Base-by-base conservation (phyloP, 2,888 invertebrate genomes). In the Oligia latruncula region DNA sequence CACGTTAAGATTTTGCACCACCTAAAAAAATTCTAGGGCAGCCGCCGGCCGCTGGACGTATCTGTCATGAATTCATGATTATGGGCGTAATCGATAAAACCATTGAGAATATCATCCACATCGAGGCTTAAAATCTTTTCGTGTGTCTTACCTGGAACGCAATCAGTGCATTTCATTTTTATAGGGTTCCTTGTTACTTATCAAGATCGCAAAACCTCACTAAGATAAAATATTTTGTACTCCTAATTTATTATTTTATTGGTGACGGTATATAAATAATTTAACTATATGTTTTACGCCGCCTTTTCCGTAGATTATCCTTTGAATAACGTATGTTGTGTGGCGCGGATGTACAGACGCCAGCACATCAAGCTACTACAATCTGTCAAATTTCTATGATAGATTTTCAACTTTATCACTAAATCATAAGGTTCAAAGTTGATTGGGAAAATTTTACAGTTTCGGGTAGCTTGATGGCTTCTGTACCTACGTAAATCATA, bases 51-150 rank as follows among this genome's bases (percentile, higher is more conserved):
- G 29, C 29, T 29, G 29, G 0, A 29, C 13, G 4, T 23, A 20
- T 49, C 20, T 29, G 29, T 23, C 49, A 20, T 55, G 49, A 40
- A 13, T 6, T 43, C 52, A 55, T 52, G 9, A 35, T 1, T 35
- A 8, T 1, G 17, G 20, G 40, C n/a, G 3, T 40, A 60, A 40
- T 71, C 60, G 23, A 40, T 65, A 20, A n/a, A 43, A 62, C 23
- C 15, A 66, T 80, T 81, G 85, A 74, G 82, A 82, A 85, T 82
- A 62, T 58, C 60, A 80, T 74, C 81, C 40, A 65, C 20, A 13
- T 20, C 9, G 2, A 80, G 60, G 85, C 70, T 29, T 20, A 71
- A 49, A 8, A 66, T 74, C 0, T 11, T 23, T 35, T 9, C 20
- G 0, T 23, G 17, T 43, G 9, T 62, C 2, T 0, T 64, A 46